Conservation (phyloP, 1,140 invertebrate species). For the Nasonia giraulti region DNA sequence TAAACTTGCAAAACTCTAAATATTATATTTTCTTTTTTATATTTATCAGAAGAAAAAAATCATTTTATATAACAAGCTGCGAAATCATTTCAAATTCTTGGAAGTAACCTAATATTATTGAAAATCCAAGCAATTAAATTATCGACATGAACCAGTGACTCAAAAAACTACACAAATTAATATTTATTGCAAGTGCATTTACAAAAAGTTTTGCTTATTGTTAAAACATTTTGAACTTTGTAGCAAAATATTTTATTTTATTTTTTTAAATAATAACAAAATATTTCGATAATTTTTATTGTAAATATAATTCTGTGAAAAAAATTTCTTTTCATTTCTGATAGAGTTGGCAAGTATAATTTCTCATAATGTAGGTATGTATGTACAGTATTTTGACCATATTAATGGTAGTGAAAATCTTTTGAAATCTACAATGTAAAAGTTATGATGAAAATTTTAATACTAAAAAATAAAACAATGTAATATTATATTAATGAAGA, state of each 20-base stretch:
- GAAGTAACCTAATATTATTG: no score
- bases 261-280: no score
- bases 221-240: no score
- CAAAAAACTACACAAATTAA: background rate
- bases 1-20: no score
- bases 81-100: no score
- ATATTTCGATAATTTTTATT: background rate
- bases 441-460: background rate
- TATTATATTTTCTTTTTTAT: no score
- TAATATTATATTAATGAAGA: background rate
- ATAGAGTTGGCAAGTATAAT: no score
- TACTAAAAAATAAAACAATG: background rate
- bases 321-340: no score
- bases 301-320: background rate
- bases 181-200: background rate
- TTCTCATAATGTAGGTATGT: background rate
- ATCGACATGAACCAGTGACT: background rate
- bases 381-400: background rate
- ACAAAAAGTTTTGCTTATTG: no score
- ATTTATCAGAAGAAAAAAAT: no score
- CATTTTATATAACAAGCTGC: no score
- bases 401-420: background rate
- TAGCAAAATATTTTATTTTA: background rate
- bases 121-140: background rate
- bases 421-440: background rate